phyloP scores from a whole-genome alignment of 92 coral and sea anemone genomes.

The Actinostola sp. region DNA sequence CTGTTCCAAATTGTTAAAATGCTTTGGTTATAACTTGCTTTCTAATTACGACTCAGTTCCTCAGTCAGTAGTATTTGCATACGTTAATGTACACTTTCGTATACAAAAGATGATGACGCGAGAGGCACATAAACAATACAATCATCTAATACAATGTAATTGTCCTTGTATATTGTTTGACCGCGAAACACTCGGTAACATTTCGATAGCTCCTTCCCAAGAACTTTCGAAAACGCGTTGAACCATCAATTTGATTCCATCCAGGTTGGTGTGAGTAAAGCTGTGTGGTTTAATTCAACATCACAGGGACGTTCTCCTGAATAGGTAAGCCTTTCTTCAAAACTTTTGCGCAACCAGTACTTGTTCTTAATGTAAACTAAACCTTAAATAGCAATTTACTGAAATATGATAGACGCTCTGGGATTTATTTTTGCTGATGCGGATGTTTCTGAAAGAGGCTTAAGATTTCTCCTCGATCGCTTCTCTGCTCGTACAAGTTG shows the following conservation, averaged over 20 bases:
- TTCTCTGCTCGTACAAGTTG: too few relatives aligned
- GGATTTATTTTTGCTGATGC: not conserved
- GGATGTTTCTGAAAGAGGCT: not conserved
- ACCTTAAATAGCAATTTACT: not conserved
- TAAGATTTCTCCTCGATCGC: too few relatives aligned
- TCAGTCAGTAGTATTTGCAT: slow-evolving; percentile 55
- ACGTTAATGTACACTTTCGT: slow-evolving; percentile 78
- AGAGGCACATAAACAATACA: slow-evolving; percentile 76
- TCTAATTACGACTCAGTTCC: not conserved
- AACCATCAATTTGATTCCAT: not conserved
- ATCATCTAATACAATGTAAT: slow-evolving; percentile 89
- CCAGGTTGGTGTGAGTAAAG: too few relatives aligned
- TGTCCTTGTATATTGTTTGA: slow-evolving; percentile 76
- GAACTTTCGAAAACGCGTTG: slow-evolving; percentile 15
- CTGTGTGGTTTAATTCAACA: too few relatives aligned
- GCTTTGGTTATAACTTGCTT: too few relatives aligned
- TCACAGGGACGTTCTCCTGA: not conserved
- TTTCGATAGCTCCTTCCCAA: slow-evolving; percentile 11
- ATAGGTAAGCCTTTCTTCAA: not conserved
- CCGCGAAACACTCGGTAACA: slow-evolving; percentile 33
- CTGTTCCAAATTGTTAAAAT: not conserved
- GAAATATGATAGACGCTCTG: slow-evolving; percentile 1
- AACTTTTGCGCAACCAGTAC: not conserved
- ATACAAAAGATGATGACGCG: slow-evolving; percentile 88
- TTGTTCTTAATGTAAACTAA: too few relatives aligned